Percentiles rank a stretch among this genome's conserved stretches.
These are phyloP conservation scores for Synergus gifuensis DNA, from an alignment of 2,888 invertebrate genomes.

Conservation along the genomic window DNA sequence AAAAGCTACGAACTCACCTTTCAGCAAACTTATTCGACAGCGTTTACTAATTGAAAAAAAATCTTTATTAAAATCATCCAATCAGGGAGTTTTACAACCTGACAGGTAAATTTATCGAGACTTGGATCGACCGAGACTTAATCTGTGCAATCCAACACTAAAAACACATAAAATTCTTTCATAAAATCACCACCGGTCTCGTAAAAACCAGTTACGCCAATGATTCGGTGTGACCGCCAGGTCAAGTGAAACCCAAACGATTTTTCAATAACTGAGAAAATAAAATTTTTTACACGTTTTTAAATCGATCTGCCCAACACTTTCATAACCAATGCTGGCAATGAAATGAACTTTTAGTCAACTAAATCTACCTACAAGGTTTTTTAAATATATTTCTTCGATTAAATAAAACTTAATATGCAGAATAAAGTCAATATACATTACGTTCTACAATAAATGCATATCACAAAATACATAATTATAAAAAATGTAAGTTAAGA, in stretches of 20 bases:
- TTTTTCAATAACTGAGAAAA: conserved; percentile 38
- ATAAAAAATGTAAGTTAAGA: too few relatives aligned
- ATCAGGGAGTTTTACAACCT: conserved; percentile 36
- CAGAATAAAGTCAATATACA: not conserved
- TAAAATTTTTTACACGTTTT: conserved; percentile 27
- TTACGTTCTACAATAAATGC: not conserved
- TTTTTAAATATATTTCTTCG: not conserved
- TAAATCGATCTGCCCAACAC: conserved; percentile 3
- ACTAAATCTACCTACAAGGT: conserved; percentile 16
- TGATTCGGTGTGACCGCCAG: conserved; percentile 24
- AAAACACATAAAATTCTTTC: conserved; percentile 42
- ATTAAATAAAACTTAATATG: not conserved
- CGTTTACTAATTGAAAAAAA: conserved; percentile 36
- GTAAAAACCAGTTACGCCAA: conserved; percentile 37
- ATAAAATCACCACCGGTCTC: conserved; percentile 36
- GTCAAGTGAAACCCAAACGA: conserved; percentile 22
- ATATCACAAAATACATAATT: not conserved
- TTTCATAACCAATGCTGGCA: conserved; percentile 6
- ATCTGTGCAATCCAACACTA: conserved; percentile 36
- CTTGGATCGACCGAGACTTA: conserved; percentile 35
- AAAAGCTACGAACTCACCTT: not conserved
- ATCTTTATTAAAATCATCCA: conserved; percentile 36
- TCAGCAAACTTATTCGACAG: conserved; percentile 13
- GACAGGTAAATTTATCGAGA: conserved; percentile 36
- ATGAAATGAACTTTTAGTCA: conserved; percentile 3